Evolutionary conservation across 2,797 vertebrate species (phyloP), one percentile per base, ranked within the genome.

Genomic region (Toxotes lorentzi): DNA sequence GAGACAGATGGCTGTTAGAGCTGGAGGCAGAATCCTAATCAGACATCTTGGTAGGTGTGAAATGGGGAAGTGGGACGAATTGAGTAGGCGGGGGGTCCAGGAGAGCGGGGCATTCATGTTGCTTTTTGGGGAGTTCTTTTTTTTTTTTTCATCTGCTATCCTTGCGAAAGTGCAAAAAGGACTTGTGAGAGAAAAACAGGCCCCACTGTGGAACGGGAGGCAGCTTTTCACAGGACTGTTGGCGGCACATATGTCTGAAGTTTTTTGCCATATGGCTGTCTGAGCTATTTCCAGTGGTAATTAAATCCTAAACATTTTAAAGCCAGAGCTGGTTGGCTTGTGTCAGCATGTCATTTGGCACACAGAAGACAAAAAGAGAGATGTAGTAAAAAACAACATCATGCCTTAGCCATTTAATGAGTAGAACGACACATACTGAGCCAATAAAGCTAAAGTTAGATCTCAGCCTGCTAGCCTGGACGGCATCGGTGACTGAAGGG

Each of bases 201-300:
- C 86, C 87, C 82, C 86, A 90, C 83, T 41, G 65, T 84, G 75
- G 86, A 93, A 75, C 72, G 89, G 95, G 96, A 96, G 96, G 96
- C 95, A 94, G 95, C 94, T 96, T 96, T 97, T 97, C 96, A 96
- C 96, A 96, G 95, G 96, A 96, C 96, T 94, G 95, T 96, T 96
- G 96, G 96, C 95, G 95, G 95, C 96, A 97, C 97, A 98, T 98
- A 98, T 98, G 97, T 96, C 96, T 96, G 95, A 95, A 86, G 95
- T 95, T 96, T 96, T 94, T 93, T 95, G 96, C 97, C 97, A 98
- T 97, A 98, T 98, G 97, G 96, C 95, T 95, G 96, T 95, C 95
- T 91, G 95, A 96, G 97, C 95, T 97, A 97, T 97, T 97, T 97
- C 96, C 96, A 97, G 95, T 90, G 94, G 97, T 97, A 97, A 98